Base-by-base conservation (phyloP, 2,113 vertebrate genomes). In the Micronycteris hirsuta region DNA sequence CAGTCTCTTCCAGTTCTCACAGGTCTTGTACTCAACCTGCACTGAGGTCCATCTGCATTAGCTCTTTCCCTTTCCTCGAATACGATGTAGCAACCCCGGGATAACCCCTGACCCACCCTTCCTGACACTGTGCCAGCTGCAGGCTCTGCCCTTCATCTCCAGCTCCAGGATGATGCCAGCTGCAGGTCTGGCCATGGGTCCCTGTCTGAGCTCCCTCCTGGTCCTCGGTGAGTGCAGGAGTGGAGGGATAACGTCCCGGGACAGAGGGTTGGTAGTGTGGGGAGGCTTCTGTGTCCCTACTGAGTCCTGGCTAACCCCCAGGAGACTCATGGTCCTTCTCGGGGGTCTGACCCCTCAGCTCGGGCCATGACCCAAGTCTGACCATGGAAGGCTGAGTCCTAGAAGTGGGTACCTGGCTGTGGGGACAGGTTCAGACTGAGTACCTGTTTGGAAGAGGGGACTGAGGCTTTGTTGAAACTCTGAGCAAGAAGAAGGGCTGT, bases 141-240 rank as follows among this genome's bases (percentile, higher is more conserved):
- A 28, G 63, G 5, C 38, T 67, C 77, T 16, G 10, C 67, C 26
- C 28, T 3, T 12, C 4, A 14, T 3, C 54, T 0, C 15, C 0
- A 2, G 13, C 24, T 68, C 5, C 47, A 13, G 80, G 43, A 22
- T 5, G 0, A 28, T 1, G 0, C 12, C 0, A 31, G 33, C 43
- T 43, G 11, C 49, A 1, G 10, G 49, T 54, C 28, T 7, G 65
- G 45, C 49, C 82, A 93, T 96, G 96, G 7, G 5, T 0, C 41
- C 12, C 0, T 2, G 0, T 0, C 11, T 3, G 58, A 17, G 67
- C 52, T 2, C 4, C 38, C 8, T 96, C 38, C 89, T 94, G 89
- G 38, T 68, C 81, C 81, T 97, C 0, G 74, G 96, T 96, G 68
- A 94, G 94, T 94, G 43, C 49, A 31, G 58, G 31, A 65, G 10